These are phyloP conservation scores for Troglohyphantes excavatus DNA, from an alignment of 2,888 invertebrate species.

Conservation along the genomic window DNA sequence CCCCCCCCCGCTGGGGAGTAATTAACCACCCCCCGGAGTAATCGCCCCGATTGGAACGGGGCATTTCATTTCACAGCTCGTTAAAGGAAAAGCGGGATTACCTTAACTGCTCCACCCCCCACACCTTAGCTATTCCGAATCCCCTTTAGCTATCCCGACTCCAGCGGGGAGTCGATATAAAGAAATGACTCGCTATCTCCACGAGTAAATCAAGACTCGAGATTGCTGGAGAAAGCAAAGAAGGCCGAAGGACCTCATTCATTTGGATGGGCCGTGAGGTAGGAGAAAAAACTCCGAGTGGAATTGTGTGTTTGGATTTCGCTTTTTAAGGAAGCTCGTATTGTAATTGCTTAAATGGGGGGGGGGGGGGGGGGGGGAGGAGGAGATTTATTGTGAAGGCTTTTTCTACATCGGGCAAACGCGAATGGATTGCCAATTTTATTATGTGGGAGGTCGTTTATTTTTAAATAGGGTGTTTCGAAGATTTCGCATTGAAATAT, in stretches of 20 bases:
- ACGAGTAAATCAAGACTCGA: slow-evolving; percentile 2
- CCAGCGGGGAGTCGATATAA: slow-evolving; percentile 17
- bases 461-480: too few relatives aligned
- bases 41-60: slow-evolving; percentile 17
- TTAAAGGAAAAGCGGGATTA: slow-evolving; percentile 27
- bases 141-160: too few relatives aligned
- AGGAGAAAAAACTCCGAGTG: too few relatives aligned
- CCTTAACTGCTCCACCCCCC: background rate
- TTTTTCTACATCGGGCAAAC: background rate
- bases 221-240: background rate
- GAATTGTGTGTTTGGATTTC: too few relatives aligned
- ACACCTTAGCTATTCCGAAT: background rate
- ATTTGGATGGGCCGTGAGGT: background rate
- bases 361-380: background rate
- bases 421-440: too few relatives aligned
- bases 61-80: slow-evolving; percentile 54
- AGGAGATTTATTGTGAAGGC: background rate
- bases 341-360: background rate
- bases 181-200: slow-evolving; percentile 13
- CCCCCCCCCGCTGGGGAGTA: slow-evolving; percentile 22
- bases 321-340: background rate
- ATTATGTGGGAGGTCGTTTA: too few relatives aligned
- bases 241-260: background rate
- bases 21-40: slow-evolving; percentile 40
- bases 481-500: too few relatives aligned